Conservation (phyloP, 2,797 vertebrate species). For the Phoebastria nigripes region DNA sequence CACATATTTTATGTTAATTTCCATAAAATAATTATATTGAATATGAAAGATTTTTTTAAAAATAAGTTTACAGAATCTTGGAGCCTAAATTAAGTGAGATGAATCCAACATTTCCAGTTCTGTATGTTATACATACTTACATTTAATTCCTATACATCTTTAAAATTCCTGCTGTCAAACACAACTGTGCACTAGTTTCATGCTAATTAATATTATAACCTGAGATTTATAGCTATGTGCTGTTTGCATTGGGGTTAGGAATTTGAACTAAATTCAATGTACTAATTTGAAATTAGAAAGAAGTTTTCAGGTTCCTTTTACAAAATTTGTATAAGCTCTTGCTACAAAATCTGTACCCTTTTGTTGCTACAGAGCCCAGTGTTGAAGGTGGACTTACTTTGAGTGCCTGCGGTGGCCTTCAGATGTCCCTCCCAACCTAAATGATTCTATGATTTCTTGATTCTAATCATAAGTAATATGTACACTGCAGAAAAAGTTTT, state of each 20-base stretch:
- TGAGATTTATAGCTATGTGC: background rate
- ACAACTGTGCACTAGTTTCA: background rate
- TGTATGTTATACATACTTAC: background rate
- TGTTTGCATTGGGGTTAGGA: background rate
- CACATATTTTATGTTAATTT: background rate
- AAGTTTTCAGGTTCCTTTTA: background rate
- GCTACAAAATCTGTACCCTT: background rate
- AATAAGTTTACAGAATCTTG: background rate
- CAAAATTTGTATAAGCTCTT: fast-evolving
- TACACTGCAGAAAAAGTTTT: background rate
- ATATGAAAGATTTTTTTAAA: background rate
- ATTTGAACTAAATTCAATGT: background rate
- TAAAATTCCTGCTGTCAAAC: background rate
- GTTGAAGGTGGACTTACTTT: background rate
- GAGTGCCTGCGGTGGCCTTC: background rate
- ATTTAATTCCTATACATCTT: background rate
- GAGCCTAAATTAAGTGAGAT: background rate
- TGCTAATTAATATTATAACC: background rate
- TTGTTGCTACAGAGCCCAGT: background rate
- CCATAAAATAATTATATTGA: background rate
- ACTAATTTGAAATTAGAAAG: background rate
- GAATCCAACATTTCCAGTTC: background rate
- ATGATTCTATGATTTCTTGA: background rate
- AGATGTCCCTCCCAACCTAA: background rate
- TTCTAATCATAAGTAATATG: background rate